Evolutionary conservation across 2,113 vertebrate genomes (phyloP).

Genomic region (Tretioscincus oriximinensis): DNA sequence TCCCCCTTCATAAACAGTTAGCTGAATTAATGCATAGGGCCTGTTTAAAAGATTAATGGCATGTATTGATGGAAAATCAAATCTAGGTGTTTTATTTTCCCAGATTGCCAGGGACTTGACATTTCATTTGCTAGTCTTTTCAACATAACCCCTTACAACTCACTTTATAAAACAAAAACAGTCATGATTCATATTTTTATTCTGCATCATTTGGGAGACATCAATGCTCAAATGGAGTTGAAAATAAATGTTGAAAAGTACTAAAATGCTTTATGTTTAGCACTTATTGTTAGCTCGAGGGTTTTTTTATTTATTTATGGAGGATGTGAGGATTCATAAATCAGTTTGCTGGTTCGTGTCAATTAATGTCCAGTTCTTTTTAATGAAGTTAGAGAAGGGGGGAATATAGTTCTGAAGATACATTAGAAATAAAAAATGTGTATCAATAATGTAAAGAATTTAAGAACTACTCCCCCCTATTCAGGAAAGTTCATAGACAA

Average conservation of each 20-base stretch:
- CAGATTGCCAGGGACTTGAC: constrained; percentile 25
- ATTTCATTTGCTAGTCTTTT: constrained; percentile 42
- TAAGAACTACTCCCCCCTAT: background rate
- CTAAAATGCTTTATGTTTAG: background rate
- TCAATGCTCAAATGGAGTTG: constrained; percentile 1
- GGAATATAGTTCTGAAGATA: background rate
- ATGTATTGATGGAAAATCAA: constrained; percentile 51
- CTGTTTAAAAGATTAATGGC: constrained; percentile 51
- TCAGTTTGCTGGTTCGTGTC: background rate
- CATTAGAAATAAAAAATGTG: background rate
- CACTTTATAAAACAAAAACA: constrained; percentile 7
- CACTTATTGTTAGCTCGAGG: background rate
- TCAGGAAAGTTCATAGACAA: background rate
- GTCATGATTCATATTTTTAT: background rate
- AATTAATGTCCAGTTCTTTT: constrained; percentile 11
- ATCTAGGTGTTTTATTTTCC: constrained; percentile 44
- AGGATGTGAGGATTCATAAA: background rate
- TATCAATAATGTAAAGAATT: background rate
- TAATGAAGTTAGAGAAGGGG: background rate
- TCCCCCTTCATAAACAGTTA: constrained; percentile 9
- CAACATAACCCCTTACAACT: constrained; percentile 22
- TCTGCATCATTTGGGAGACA: background rate
- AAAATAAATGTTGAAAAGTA: constrained; percentile 16
- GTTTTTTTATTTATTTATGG: background rate
- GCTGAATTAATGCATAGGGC: constrained; percentile 39